These are phyloP conservation scores for Hydraecia micacea DNA, from an alignment of 2,888 invertebrate genomes.

Conservation along the genomic window DNA sequence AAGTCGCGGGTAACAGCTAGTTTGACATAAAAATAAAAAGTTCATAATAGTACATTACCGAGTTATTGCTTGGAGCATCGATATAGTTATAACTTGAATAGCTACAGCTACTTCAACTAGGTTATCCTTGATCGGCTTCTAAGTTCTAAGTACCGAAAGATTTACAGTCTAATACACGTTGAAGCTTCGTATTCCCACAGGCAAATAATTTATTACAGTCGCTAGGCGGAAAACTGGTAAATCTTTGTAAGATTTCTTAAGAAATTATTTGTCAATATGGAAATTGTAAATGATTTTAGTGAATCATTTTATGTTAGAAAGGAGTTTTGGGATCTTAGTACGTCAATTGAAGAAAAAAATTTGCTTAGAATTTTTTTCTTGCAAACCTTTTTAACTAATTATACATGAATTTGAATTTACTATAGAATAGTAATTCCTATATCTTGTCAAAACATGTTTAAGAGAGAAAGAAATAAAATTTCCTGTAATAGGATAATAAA, in stretches of 20 bases:
- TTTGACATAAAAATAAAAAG: no score
- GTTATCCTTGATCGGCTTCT: neutral
- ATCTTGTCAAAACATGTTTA: neutral
- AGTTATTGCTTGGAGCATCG: no score
- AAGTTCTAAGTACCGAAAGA: slow-evolving; percentile 3
- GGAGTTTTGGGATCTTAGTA: neutral
- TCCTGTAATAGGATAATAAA: neutral
- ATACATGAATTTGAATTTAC: neutral
- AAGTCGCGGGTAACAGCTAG: no score
- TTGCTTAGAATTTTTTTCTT: neutral
- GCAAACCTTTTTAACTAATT: neutral
- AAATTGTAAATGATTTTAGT: slow-evolving; percentile 29
- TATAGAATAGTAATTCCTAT: neutral
- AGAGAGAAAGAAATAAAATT: neutral
- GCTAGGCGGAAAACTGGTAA: slow-evolving; percentile 14
- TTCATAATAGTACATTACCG: no score
- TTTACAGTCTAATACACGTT: slow-evolving; percentile 38
- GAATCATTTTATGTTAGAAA: neutral
- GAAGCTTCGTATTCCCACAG: slow-evolving; percentile 18
- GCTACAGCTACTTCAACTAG: neutral
- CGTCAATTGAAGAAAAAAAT: neutral
- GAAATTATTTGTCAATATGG: slow-evolving; percentile 40
- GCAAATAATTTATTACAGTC: slow-evolving; percentile 54
- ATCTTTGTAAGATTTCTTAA: slow-evolving; percentile 29
- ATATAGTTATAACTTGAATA: neutral